These are phyloP conservation scores for Perodicticus potto DNA, from an alignment of 2,797 vertebrate species.

Conservation along the genomic window DNA sequence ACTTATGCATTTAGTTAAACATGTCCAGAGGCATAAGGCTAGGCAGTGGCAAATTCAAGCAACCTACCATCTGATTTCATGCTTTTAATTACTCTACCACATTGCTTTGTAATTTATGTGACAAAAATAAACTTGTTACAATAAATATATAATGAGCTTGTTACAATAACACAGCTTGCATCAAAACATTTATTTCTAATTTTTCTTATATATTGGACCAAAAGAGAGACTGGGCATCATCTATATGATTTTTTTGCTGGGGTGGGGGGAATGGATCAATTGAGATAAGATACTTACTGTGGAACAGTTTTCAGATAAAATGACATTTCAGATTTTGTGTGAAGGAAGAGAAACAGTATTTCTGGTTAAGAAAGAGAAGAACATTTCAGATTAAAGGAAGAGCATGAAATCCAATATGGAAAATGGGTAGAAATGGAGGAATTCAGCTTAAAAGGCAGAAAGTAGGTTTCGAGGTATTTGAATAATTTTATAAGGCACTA, in stretches of 20 bases:
- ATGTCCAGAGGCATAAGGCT: not conserved
- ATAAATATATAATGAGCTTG: too few species aligned
- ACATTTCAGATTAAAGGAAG: not conserved
- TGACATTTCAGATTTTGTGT: not conserved
- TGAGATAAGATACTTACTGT: not conserved
- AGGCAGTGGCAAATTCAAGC: not conserved
- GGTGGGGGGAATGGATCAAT: not conserved
- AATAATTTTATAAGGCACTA: not conserved
- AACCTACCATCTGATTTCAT: not conserved
- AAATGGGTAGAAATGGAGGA: not conserved
- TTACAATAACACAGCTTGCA: not conserved
- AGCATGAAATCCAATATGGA: not conserved
- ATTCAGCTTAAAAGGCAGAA: not conserved
- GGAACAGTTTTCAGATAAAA: not conserved
- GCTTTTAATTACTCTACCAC: not conserved
- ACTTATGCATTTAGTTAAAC: not conserved
- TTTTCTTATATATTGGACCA: not conserved
- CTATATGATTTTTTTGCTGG: not conserved
- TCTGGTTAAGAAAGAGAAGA: not conserved
- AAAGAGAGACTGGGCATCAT: not conserved
- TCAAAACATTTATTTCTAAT: not conserved
- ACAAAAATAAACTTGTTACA: not conserved
- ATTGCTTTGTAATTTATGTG: not conserved
- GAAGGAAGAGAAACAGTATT: not conserved
- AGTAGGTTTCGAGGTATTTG: not conserved